Conservation (phyloP, 2,113 vertebrate species). For the Brachyhypopomus gauderio region DNA sequence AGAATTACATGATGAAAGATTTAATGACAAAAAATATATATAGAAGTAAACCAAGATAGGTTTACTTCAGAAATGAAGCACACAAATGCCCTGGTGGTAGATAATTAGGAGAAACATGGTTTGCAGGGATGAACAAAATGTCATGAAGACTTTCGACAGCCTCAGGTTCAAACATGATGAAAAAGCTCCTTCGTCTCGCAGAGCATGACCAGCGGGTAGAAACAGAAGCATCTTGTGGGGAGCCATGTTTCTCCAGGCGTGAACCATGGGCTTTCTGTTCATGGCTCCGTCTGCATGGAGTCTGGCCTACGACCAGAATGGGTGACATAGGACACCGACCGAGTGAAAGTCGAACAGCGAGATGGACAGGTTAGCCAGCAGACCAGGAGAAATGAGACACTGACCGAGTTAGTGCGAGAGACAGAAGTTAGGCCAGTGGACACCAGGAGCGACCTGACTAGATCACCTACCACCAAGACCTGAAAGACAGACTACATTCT, state of each 20-base stretch:
- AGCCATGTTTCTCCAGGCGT: background rate
- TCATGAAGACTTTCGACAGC: constrained; percentile 9
- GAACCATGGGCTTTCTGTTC: constrained; percentile 5
- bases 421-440: background rate
- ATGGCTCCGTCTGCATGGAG: background rate
- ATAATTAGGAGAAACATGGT: background rate
- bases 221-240: background rate
- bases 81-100: background rate
- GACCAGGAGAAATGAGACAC: background rate
- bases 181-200: background rate
- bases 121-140: background rate
- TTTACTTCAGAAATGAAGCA: background rate
- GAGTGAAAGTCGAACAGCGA: background rate
- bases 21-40: background rate
- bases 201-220: background rate
- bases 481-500: background rate
- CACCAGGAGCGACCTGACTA: background rate
- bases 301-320: background rate
- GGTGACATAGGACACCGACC: background rate
- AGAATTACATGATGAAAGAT: too few relatives aligned
- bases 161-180: constrained; percentile 7
- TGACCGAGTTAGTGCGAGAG: too few relatives aligned
- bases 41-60: background rate
- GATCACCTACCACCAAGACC: background rate
- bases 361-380: background rate